Base-by-base conservation (phyloP, 2,797 vertebrate species). In the Babyrousa celebensis region DNA sequence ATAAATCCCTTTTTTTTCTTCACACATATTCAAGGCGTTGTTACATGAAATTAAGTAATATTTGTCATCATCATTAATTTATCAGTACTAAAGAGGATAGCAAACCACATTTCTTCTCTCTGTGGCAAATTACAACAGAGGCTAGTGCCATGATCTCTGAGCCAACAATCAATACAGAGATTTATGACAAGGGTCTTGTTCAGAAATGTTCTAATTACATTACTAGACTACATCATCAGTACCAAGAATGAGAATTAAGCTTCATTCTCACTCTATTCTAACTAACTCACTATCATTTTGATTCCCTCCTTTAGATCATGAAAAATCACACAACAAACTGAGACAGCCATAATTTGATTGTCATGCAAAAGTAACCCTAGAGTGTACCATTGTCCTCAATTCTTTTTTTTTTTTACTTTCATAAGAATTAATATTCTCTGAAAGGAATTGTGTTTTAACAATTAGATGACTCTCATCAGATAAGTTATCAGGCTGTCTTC, bases 381-480 rank as follows among this genome's bases (percentile, higher is more conserved):
- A 65, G 12, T 62, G 7, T 48, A 93, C 10, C 63, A 2, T 48
- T 48, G 8, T 88, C 83, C 87, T 91, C 72, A 74, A 5, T 32
- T 83, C 48, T 85, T 74, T 36, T 36, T 36, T 36, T 36, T 36
- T 94, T 29, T 71, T 85, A 25, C 43, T 88, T 92, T 90, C 48
- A 68, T 5, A 56, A 56, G 27, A 95, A 89, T 75, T 82, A 32
- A 79, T 23, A 77, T n/a, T 48, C 62, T 96, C 82, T 68, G 48
- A 91, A 95, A 78, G 72, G 12, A 95, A 85, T 52, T 32, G 11
- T 17, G 1, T 82, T 95, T 90, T 88, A 95, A 71, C 29, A 74
- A 63, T 83, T 75, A 85, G 36, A 92, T 78, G 25, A 15, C n/a
- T 80, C 23, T n/a, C 65, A 88, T 3, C 15, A 63, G 79, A 60